These are phyloP conservation scores for Notospermus geniculatus DNA, from an alignment of 1,140 invertebrate genomes.

Conservation along the genomic window DNA sequence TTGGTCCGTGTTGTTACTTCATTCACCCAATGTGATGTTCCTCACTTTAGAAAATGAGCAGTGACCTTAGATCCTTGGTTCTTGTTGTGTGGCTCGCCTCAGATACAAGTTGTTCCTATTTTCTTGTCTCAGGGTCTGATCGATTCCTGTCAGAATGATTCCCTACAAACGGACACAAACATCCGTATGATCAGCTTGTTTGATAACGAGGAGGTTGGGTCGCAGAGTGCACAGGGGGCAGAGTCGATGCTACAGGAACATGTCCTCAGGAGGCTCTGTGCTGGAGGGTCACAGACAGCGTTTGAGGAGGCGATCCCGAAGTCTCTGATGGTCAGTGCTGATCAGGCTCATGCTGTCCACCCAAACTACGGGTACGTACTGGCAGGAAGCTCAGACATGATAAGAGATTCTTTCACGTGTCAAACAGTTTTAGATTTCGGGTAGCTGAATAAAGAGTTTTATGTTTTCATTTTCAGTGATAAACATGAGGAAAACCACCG, in stretches of 20 bases:
- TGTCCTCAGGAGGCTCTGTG: slow-evolving; percentile 50
- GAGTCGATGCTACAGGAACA: slow-evolving; percentile 52
- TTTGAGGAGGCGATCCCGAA: slow-evolving; percentile 56
- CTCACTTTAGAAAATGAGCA: too few species aligned
- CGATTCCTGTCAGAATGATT: slow-evolving; percentile 31
- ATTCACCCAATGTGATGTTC: too few species aligned
- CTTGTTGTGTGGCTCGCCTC: too few species aligned
- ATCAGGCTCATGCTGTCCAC: slow-evolving; percentile 59
- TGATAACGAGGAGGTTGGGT: slow-evolving; percentile 60
- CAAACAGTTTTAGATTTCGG: too few species aligned
- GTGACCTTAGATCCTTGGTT: too few species aligned
- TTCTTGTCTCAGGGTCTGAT: slow-evolving; percentile 42
- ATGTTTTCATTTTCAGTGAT: too few species aligned
- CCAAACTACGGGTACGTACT: slow-evolving; percentile 56
- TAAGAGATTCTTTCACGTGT: too few species aligned
- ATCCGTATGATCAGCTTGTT: slow-evolving; percentile 58
- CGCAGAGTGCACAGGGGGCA: slow-evolving; percentile 55
- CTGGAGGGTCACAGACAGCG: slow-evolving; percentile 29
- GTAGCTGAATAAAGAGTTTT: too few species aligned
- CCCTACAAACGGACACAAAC: slow-evolving; percentile 46
- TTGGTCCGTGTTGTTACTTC: too few species aligned
- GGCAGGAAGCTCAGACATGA: background rate
- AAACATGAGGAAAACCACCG: slow-evolving; percentile 58
- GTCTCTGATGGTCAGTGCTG: slow-evolving; percentile 57
- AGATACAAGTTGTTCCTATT: too few species aligned